Percentiles rank a stretch among this genome's conserved stretches.
Conservation (phyloP, 92 coral and sea anemone species). For the Scolanthus callimorphus region DNA sequence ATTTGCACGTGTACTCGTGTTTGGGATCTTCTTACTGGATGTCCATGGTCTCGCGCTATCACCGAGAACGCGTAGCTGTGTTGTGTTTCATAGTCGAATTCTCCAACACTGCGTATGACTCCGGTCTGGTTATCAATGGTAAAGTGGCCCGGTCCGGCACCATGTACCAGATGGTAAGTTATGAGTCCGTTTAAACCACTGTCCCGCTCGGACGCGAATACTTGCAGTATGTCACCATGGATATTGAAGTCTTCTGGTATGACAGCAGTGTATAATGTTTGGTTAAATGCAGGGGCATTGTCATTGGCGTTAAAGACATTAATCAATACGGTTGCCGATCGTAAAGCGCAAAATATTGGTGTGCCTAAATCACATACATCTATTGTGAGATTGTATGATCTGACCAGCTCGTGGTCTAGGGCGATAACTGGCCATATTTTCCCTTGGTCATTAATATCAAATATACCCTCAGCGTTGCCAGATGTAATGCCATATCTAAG, state of each 20-base stretch:
- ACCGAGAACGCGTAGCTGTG: constrained; percentile 26
- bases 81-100: constrained; percentile 43
- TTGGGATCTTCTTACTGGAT: constrained; percentile 24
- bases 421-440: not conserved
- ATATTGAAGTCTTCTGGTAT: not conserved
- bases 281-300: constrained; percentile 19
- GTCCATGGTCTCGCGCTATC: constrained; percentile 29
- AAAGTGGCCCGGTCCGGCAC: not conserved
- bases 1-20: constrained; percentile 26
- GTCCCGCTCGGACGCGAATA: constrained; percentile 42
- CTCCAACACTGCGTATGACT: not conserved
- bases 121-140: not conserved
- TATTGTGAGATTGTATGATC: not conserved
- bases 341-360: not conserved
- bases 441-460: not conserved
- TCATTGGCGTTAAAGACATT: constrained; percentile 19
- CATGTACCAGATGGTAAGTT: constrained; percentile 15
- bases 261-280: not conserved
- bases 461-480: not conserved
- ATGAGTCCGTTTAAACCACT: constrained; percentile 30
- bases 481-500: not conserved
- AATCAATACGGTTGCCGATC: constrained; percentile 4
- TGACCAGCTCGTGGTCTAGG: not conserved
- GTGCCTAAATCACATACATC: not conserved
- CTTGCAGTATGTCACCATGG: not conserved